phyloP scores from a whole-genome alignment of 2,113 vertebrate species.

The Deroptyus accipitrinus region DNA sequence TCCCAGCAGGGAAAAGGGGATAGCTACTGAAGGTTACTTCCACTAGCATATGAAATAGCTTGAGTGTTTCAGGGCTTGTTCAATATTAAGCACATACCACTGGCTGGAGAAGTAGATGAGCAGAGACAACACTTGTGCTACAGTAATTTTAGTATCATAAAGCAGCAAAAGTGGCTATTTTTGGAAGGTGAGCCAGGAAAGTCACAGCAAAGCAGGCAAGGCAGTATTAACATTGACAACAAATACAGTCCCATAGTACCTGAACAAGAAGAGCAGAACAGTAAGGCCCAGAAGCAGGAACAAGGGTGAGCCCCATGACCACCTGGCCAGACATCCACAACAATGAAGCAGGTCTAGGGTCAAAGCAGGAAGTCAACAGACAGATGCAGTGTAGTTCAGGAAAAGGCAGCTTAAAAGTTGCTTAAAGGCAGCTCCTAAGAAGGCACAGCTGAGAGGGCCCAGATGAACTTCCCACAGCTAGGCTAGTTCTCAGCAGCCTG shows the following conservation, averaged over 20 bases:
- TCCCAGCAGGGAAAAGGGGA: background rate
- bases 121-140: background rate
- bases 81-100: background rate
- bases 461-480: background rate
- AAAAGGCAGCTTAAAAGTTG: background rate
- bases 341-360: background rate
- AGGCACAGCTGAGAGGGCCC: background rate
- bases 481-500: background rate
- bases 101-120: background rate
- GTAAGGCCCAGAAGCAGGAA: background rate
- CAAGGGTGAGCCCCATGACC: background rate
- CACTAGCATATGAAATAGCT: background rate
- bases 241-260: background rate
- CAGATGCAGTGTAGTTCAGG: fast-evolving
- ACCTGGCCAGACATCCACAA: fast-evolving
- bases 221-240: background rate
- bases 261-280: background rate
- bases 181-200: background rate
- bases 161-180: background rate
- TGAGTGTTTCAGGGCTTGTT: background rate
- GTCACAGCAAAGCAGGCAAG: background rate
- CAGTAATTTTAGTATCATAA: background rate
- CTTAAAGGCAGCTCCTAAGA: background rate
- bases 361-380: background rate
- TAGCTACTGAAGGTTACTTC: background rate